Conservation (phyloP, 2,888 invertebrate species). For the Atrina japonica region DNA sequence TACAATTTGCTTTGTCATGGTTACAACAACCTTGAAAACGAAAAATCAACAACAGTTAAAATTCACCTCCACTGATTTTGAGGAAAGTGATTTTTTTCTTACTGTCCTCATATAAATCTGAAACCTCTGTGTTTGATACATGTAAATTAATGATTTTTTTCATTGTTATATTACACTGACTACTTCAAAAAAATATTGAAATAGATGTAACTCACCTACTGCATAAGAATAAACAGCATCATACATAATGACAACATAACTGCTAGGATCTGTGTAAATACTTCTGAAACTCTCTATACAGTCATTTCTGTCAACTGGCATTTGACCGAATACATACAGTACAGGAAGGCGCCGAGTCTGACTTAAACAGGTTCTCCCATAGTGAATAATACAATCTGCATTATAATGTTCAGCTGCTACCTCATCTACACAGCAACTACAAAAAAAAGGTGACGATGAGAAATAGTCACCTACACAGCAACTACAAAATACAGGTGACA, state of each 20-base stretch:
- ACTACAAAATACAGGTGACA: background rate
- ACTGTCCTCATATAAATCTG: too few relatives aligned
- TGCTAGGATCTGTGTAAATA: constrained; percentile 58
- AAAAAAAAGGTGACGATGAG: constrained; percentile 45
- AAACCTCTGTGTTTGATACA: too few relatives aligned
- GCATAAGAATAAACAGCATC: constrained; percentile 79
- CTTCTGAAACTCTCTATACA: constrained; percentile 69
- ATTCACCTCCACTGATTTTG: too few relatives aligned
- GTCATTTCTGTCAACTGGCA: constrained; percentile 82
- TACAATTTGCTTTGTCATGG: too few relatives aligned
- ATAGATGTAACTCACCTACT: constrained; percentile 72
- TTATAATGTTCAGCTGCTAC: constrained; percentile 93
- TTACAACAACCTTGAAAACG: too few relatives aligned
- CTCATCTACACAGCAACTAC: constrained; percentile 93
- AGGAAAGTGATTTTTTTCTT: too few relatives aligned
- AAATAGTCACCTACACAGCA: background rate
- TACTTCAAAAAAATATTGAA: too few relatives aligned
- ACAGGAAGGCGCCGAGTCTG: constrained; percentile 87
- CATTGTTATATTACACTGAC: too few relatives aligned
- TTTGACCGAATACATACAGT: constrained; percentile 81
- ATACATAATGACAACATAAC: constrained; percentile 78
- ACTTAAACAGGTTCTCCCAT: constrained; percentile 93
- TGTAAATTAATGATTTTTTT: too few relatives aligned
- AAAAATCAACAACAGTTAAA: too few relatives aligned
- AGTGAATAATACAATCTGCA: constrained; percentile 93